Evolutionary conservation across 2,113 vertebrate genomes (phyloP), one percentile per base, ranked within the genome.

Genomic region (Leptobrachium leishanense): DNA sequence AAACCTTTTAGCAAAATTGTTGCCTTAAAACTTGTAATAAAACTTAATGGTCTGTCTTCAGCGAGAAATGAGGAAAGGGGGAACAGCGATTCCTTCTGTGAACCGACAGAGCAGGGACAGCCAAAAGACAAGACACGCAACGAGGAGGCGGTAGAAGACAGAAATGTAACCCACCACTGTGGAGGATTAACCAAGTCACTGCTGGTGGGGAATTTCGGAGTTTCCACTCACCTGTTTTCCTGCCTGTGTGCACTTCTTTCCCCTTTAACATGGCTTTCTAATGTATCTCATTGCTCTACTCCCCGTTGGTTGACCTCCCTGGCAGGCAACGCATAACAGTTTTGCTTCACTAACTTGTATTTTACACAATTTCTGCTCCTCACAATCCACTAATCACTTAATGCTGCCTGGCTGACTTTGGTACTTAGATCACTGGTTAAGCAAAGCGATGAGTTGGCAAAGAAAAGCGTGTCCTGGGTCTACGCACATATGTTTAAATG

Each of bases 1-100:
- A 81, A 81, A 81, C 78, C 78, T 81, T 81, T 81, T 81, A 81
- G 78, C 78, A 74, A 81, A 81, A 81, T 81, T 81, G 78, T 81
- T 81, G 64, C 71, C 72, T 81, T 81, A 81, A 81, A 81, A 81
- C 78, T 81, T 81, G 78, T 68, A 81, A 81, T 81, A 81, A 81
- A 81, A 81, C 78, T 81, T 81, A 81, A 81, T 81, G 78, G 72
- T 81, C 78, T 81, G 71, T 81, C 78, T 63, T 74, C 57, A 62
- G 72, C 6, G 43, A 2, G 72, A 74, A 74, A 68, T 81, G 78
- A 81, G 72, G 78, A 43, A 81, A 74, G 68, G 70, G 76, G 78
- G 71, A 81, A 81, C 59, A 53, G 50, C 55, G 65, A 62, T 81
- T 74, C 65, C 63, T 74, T 81, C 42, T 62, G 64, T 80, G 71